Percentiles rank a stretch among this genome's conserved stretches.
Conservation (phyloP, 2,797 vertebrate genomes). For the Leucoraja ocellata region DNA sequence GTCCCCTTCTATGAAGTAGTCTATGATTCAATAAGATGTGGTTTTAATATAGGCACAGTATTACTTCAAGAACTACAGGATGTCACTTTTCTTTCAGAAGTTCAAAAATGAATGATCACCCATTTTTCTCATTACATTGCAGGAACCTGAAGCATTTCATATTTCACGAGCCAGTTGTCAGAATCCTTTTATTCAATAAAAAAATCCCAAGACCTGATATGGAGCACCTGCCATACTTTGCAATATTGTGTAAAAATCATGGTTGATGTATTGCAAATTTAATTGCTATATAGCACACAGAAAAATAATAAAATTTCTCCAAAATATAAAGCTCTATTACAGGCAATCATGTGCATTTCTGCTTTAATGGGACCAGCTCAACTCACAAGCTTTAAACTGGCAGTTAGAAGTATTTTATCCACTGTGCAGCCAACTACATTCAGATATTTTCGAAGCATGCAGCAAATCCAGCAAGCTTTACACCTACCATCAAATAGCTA, state of each 20-base stretch:
- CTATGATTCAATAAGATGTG: too few relatives aligned
- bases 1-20: too few relatives aligned
- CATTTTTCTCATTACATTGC: constrained; percentile 17
- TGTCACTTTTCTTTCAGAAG: background rate
- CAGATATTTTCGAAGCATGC: constrained; percentile 14
- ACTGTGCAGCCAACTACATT: constrained; percentile 39
- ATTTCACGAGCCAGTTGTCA: constrained; percentile 60
- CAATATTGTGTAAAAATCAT: constrained; percentile 78
- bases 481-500: constrained; percentile 49
- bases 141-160: constrained; percentile 56
- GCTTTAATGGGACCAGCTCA: constrained; percentile 45
- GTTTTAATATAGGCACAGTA: background rate
- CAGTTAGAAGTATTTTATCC: constrained; percentile 38
- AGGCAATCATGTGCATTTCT: background rate
- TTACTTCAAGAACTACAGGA: background rate
- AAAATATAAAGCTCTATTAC: constrained; percentile 70
- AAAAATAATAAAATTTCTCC: constrained; percentile 83
- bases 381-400: constrained; percentile 40
- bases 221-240: constrained; percentile 85
- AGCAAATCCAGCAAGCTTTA: constrained; percentile 47
- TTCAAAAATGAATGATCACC: background rate
- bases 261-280: constrained; percentile 84
- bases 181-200: constrained; percentile 66
- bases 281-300: constrained; percentile 81
- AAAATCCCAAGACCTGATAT: constrained; percentile 65